phyloP scores from a whole-genome alignment of 1,140 invertebrate genomes.

The Rhyacophila brunnea region DNA sequence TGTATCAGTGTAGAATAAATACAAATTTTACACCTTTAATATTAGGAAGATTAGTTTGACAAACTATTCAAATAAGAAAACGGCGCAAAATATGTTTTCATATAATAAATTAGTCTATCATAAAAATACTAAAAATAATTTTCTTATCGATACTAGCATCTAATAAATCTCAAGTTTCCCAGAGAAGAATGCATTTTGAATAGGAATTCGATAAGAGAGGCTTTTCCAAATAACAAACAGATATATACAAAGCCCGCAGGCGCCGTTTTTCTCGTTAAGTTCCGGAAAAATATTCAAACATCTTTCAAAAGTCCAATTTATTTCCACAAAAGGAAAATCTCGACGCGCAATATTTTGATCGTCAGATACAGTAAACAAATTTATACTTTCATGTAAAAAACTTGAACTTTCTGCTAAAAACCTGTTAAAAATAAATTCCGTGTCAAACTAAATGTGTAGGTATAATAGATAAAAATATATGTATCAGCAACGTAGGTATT shows the following conservation, averaged over 20 bases:
- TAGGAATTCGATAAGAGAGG: neutral
- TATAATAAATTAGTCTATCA: too few relatives aligned
- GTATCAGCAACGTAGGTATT: too few relatives aligned
- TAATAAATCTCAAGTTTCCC: neutral
- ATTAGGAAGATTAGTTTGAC: too few relatives aligned
- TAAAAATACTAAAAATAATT: too few relatives aligned
- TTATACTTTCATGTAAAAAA: neutral
- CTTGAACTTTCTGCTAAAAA: neutral
- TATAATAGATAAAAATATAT: too few relatives aligned
- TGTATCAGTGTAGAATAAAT: too few relatives aligned
- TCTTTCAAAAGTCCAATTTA: neutral
- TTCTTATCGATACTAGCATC: neutral
- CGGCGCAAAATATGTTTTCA: too few relatives aligned
- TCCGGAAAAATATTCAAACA: constrained; percentile 1
- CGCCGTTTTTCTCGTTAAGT: too few relatives aligned
- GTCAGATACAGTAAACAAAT: neutral
- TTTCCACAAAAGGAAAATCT: neutral
- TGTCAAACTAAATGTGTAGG: neutral
- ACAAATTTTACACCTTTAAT: too few relatives aligned
- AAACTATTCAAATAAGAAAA: too few relatives aligned
- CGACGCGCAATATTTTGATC: neutral
- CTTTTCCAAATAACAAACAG: neutral
- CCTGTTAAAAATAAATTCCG: neutral
- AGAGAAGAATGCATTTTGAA: neutral
- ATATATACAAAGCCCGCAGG: too few relatives aligned